These are phyloP conservation scores for Galagoides demidoff DNA, from an alignment of 2,797 vertebrate species.

Conservation along the genomic window DNA sequence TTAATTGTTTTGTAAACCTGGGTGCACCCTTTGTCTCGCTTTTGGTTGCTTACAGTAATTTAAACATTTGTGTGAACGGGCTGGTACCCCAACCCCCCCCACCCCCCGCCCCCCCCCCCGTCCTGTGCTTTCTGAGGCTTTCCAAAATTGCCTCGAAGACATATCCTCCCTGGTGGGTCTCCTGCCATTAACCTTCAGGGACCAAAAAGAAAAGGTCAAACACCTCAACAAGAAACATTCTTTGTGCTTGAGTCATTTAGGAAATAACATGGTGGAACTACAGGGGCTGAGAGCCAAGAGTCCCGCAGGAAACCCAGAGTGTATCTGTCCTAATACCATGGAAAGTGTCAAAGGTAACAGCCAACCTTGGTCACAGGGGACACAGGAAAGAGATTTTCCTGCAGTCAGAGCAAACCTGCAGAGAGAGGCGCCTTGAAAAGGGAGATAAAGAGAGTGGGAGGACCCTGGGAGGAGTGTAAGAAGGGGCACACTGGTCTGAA, in stretches of 20 bases:
- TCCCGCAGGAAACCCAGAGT: not conserved
- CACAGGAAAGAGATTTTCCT: not conserved
- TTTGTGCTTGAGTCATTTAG: not conserved
- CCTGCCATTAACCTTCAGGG: not conserved
- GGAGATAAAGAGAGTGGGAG: not conserved
- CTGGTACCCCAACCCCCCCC: too few species aligned
- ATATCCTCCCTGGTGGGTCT: not conserved
- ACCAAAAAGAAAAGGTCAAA: not conserved
- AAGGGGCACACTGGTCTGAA: not conserved
- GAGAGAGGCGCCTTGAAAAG: not conserved
- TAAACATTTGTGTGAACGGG: too few species aligned
- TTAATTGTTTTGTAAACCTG: too few species aligned
- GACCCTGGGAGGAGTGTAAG: not conserved
- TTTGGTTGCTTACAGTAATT: too few species aligned
- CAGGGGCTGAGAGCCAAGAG: not conserved
- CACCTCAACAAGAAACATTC: not conserved
- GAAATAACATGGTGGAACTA: not conserved
- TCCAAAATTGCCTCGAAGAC: not conserved
- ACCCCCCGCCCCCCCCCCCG: not conserved
- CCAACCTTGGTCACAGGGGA: not conserved
- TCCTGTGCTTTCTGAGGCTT: not conserved
- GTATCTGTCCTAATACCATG: accelerated
- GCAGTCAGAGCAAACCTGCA: not conserved
- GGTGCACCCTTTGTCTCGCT: too few species aligned
- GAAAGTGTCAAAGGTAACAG: not conserved